These are phyloP conservation scores for Adrianichthys oophorus DNA, from an alignment of 2,797 vertebrate genomes.

Conservation along the genomic window DNA sequence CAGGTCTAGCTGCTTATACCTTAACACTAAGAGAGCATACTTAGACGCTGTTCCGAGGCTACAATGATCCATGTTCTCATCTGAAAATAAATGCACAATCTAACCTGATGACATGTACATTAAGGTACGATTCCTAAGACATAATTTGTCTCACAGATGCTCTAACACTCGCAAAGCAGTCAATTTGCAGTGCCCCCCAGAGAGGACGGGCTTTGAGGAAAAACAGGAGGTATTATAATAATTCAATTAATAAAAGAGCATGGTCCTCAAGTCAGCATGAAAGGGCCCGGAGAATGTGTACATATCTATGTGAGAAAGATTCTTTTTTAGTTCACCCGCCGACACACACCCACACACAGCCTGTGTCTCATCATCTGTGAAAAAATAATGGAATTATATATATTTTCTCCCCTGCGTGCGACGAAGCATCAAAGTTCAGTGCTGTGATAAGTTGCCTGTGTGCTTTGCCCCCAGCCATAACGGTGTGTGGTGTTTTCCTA, in stretches of 20 bases:
- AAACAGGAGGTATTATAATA: constrained; percentile 58
- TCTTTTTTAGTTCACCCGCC: constrained; percentile 37
- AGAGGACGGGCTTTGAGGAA: constrained; percentile 45
- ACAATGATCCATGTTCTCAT: constrained; percentile 25
- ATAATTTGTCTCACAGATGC: constrained; percentile 44
- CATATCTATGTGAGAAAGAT: constrained; percentile 18
- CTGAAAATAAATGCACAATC: constrained; percentile 51
- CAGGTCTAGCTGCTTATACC: not conserved
- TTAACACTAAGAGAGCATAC: too few species aligned
- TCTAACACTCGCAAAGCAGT: constrained; percentile 52
- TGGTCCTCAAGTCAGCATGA: constrained; percentile 66
- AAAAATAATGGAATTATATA: constrained; percentile 89
- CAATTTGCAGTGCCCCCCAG: constrained; percentile 47
- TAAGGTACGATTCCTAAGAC: constrained; percentile 50
- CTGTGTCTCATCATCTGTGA: constrained; percentile 84
- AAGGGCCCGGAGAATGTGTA: constrained; percentile 36
- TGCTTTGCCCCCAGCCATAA: constrained; percentile 80
- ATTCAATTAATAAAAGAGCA: constrained; percentile 77
- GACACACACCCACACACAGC: constrained; percentile 45
- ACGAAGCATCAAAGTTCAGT: constrained; percentile 80
- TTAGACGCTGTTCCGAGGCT: not conserved
- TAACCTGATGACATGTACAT: constrained; percentile 45
- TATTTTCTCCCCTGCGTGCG: constrained; percentile 72
- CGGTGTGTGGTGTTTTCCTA: constrained; percentile 81
- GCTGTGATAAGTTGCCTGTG: constrained; percentile 78